Base-by-base conservation (phyloP, 2,113 vertebrate genomes). In the Corvus hawaiiensis region DNA sequence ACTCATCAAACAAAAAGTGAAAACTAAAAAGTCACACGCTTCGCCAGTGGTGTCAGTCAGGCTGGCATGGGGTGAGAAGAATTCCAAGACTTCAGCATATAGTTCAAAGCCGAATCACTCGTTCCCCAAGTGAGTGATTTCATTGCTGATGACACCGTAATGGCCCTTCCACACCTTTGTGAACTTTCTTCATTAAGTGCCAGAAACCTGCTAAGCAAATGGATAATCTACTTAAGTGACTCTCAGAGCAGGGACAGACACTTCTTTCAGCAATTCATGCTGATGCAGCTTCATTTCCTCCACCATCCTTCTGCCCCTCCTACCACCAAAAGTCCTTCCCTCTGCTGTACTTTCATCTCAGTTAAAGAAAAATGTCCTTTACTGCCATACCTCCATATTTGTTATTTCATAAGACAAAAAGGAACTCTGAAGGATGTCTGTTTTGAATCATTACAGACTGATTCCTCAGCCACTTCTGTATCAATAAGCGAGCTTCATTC, bases 191-290 rank as follows among this genome's bases (percentile, higher is more conserved):
- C 87, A 91, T 87, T 85, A 83, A 66, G 56, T 51, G 27, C 46
- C 82, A 90, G 62, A n/a, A 89, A 89, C 62, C 81, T 63, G 51
- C 93, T 85, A 80, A 90, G 44, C 43, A 91, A 96, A 95, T 44
- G 81, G 82, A 89, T 91, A 69, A 87, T 54, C 71, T 94, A 16
- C 82, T 92, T 68, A 66, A 88, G 46, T 15, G 63, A 83, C n/a
- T 69, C 75, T 64, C 59, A 35, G 55, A 88, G 75, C 18, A 22
- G 22, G 30, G 28, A 81, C 63, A 82, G 79, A 30, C 64, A 33
- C 23, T 73, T 88, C 62, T 73, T 95, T 77, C 75, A 37, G 49
- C 35, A 64, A 3, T 14, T 18, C n/a, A 58, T n/a, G 46, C 9
- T 49, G 71, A 54, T 80, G 72, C 37, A 64, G 14, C n/a, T 92